phyloP scores from a whole-genome alignment of 2,888 invertebrate genomes.

The Listrodromus nycthemerus region DNA sequence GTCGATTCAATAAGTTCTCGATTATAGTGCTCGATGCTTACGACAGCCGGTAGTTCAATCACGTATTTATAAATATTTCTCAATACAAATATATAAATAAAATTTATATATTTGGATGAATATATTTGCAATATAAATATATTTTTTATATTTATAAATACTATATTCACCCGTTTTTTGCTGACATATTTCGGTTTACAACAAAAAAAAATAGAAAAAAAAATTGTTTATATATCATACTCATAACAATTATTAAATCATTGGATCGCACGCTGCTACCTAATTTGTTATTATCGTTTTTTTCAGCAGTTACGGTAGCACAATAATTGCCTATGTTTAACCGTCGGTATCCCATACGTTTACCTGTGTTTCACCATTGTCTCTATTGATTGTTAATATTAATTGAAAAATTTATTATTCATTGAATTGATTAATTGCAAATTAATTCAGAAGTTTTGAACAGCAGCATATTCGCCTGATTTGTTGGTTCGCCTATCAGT shows the following conservation, averaged over 20 bases:
- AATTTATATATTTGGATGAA: too few species aligned
- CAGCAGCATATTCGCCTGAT: conserved; percentile 81
- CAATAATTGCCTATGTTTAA: conserved; percentile 82
- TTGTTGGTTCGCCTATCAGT: conserved; percentile 84
- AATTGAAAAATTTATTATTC: conserved; percentile 76
- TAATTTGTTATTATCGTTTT: conserved; percentile 82
- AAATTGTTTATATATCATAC: conserved; percentile 28
- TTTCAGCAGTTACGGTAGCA: conserved; percentile 84
- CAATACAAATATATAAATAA: background rate
- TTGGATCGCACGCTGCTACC: conserved; percentile 82
- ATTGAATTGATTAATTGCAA: conserved; percentile 76
- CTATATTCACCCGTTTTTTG: conserved; percentile 3
- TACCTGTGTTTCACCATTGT: conserved; percentile 82
- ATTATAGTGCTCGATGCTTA: conserved; percentile 41
- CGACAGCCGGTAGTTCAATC: conserved; percentile 18
- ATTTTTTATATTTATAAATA: background rate
- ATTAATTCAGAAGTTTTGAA: conserved; percentile 68
- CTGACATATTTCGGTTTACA: background rate
- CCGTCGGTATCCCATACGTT: conserved; percentile 82
- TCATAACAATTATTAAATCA: conserved; percentile 70
- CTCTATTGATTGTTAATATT: conserved; percentile 81
- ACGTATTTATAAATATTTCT: background rate
- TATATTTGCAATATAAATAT: too few species aligned
- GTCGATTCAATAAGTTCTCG: conserved; percentile 43
- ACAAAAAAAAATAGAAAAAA: conserved; percentile 34